Percentiles rank a stretch among this genome's conserved stretches.
Evolutionary conservation across 2,888 invertebrate genomes (phyloP).

Genomic region (Molanna angustata): DNA sequence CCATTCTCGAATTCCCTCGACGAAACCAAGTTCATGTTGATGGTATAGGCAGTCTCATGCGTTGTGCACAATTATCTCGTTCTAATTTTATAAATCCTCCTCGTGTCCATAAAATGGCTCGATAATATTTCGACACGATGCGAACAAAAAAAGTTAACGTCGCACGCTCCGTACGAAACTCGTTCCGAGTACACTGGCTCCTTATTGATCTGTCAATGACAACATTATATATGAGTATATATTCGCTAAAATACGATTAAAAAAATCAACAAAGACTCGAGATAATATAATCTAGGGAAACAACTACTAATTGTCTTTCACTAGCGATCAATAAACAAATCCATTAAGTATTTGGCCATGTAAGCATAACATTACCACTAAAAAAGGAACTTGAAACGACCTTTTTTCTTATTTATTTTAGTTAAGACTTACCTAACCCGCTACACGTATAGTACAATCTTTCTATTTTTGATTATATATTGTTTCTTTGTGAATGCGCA

Average conservation of each 20-base stretch:
- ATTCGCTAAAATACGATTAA: background rate
- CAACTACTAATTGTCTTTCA: no score
- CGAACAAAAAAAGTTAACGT: slow-evolving; percentile 16
- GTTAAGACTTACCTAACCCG: slow-evolving; percentile 24
- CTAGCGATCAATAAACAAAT: slow-evolving; percentile 25
- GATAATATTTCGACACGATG: slow-evolving; percentile 7
- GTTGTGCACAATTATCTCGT: slow-evolving; percentile 6
- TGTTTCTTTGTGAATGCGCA: slow-evolving; percentile 9
- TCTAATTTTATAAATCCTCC: slow-evolving; percentile 14
- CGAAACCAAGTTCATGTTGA: slow-evolving; percentile 12
- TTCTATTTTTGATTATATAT: slow-evolving; percentile 37
- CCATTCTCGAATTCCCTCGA: slow-evolving; percentile 8
- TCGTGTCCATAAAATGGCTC: slow-evolving; percentile 12
- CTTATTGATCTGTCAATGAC: slow-evolving; percentile 31
- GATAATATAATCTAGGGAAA: no score
- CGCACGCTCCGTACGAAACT: slow-evolving; percentile 15
- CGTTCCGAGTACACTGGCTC: slow-evolving; percentile 20
- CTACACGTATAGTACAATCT: slow-evolving; percentile 1
- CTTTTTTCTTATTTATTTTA: slow-evolving; percentile 27
- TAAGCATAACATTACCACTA: slow-evolving; percentile 28
- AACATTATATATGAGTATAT: slow-evolving; percentile 28
- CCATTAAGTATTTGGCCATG: slow-evolving; percentile 19
- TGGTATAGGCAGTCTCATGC: slow-evolving; percentile 10
- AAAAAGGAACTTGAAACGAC: slow-evolving; percentile 28
- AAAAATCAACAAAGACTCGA: background rate